Evolutionary conservation across 1,140 invertebrate genomes (phyloP), one percentile per base, ranked within the genome.

Genomic region (Antheraea mylitta): DNA sequence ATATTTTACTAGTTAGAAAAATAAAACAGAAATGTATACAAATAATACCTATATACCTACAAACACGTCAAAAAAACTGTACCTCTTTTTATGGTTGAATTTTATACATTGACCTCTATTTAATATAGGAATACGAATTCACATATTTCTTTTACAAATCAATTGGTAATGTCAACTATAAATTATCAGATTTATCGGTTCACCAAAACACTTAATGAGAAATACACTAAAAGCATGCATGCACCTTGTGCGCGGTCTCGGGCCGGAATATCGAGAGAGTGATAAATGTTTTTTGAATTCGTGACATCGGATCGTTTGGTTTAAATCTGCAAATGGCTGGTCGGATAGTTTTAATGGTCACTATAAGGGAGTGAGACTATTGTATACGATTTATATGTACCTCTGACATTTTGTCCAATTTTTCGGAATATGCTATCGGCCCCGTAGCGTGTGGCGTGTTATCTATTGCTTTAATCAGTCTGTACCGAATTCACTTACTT

Each of bases 261-360:
- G 18, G 73, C 70, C 74, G 81, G 80, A 85, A 86, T 85, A 87
- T 86, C 80, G n/a, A n/a, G 85, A 83, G 77, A 84, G 79, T 89
- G 85, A 83, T 84, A 83, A 87, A 86, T 86, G 85, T 82, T 86
- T 87, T 89, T 86, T 86, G 80, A 79, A 85, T 80, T 85, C 78
- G 82, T 81, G 83, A 83, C 79, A 71, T 73, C 76, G 69, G 73
- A 79, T 70, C 80, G 81, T 86, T 86, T 79, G 79, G 80, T 78
- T 89, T 88, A 88, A 87, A 86, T 85, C 82, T 81, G 75, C 72
- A 75, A 86, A 85, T 79, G 86, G 81, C 82, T 78, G 80, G 79
- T 83, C 80, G 80, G 78, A 83, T 85, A 83, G 74, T 82, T 87
- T 86, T 86, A 90, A 86, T 88, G 83, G 85, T 67, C 81, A 79